phyloP scores from a whole-genome alignment of 2,113 vertebrate species.

The Aptenodytes patagonicus region DNA sequence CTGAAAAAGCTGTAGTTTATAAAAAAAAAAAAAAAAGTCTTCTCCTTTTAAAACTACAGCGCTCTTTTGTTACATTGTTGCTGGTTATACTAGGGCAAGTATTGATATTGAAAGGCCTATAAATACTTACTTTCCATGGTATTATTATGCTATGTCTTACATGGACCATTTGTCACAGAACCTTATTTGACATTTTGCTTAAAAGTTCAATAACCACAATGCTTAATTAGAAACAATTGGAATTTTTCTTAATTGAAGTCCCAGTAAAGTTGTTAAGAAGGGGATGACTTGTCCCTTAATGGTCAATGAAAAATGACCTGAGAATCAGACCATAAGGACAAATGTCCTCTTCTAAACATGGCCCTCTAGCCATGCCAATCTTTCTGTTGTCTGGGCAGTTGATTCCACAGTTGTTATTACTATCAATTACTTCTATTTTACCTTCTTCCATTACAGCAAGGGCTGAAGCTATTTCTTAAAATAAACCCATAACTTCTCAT shows the following conservation, averaged over 20 bases:
- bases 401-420: neutral
- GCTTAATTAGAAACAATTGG: neutral
- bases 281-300: neutral
- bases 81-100: neutral
- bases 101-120: neutral
- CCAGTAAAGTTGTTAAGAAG: neutral
- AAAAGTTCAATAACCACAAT: neutral
- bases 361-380: neutral
- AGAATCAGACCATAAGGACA: neutral
- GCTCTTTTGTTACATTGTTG: neutral
- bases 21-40: neutral
- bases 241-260: neutral
- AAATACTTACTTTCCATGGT: neutral
- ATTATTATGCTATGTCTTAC: neutral
- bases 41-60: neutral
- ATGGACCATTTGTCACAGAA: neutral
- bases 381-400: neutral
- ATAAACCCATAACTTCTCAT: neutral
- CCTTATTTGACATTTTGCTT: neutral
- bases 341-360: neutral
- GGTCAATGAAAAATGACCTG: neutral
- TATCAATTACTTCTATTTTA: neutral
- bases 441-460: neutral
- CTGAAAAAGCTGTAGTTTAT: neutral
- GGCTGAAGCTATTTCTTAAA: neutral